These are phyloP conservation scores for Planococcus citri DNA, from an alignment of 1,140 invertebrate species.

Conservation along the genomic window DNA sequence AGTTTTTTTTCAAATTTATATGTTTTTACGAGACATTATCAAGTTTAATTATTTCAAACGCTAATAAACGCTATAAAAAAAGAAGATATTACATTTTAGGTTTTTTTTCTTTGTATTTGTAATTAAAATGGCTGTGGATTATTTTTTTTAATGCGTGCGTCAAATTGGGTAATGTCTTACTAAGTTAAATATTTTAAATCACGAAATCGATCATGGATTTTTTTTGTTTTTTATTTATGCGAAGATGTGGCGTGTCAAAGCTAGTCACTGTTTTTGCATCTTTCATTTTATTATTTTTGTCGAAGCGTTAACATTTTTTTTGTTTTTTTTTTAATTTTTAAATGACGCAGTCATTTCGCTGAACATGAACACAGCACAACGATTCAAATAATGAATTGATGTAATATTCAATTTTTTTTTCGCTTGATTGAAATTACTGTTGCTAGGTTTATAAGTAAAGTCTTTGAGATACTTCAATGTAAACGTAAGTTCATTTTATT, in stretches of 20 bases:
- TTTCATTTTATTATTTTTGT: too few relatives aligned
- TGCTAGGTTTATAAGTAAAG: not conserved
- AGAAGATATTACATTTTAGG: not conserved
- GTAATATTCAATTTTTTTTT: not conserved
- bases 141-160: not conserved
- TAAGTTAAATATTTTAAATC: not conserved
- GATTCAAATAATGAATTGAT: not conserved
- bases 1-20: not conserved
- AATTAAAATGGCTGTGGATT: constrained; percentile 1
- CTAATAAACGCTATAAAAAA: not conserved
- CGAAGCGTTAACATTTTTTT: too few relatives aligned
- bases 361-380: not conserved
- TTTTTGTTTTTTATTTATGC: not conserved
- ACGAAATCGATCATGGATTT: not conserved
- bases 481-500: not conserved
- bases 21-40: not conserved
- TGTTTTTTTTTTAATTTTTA: too few relatives aligned
- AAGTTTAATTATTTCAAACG: not conserved
- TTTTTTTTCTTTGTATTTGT: not conserved
- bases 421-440: not conserved
- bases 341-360: not conserved
- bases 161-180: not conserved
- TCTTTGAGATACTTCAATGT: not conserved
- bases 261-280: not conserved
- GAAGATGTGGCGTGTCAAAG: not conserved